Evolutionary conservation across 2,113 vertebrate species (phyloP), one percentile per base, ranked within the genome.

Genomic region (Anoplopoma fimbria): DNA sequence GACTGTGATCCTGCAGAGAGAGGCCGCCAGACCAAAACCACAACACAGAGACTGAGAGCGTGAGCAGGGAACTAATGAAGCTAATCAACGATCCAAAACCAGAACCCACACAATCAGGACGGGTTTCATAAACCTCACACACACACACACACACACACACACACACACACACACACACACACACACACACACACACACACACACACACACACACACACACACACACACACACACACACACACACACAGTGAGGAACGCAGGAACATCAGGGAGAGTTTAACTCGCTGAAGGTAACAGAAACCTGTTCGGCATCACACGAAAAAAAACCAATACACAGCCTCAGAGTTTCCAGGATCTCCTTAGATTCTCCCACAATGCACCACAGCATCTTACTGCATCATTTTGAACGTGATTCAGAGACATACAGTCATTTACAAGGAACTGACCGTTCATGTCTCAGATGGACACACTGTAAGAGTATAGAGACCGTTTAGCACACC

Each of bases 61-160:
- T 77, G 81, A 77, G 81, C 12, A 51, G 69, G 51, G 78, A 73
- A 13, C 69, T 69, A 74, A 84, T 74, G 82, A 74, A 45, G 75
- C 69, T 69, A 69, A 84, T 84, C 69, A 83, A 34, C 69, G 33
- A 72, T 23, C 40, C 74, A 36, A 29, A 68, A 83, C 62, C 75
- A 83, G 62, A 83, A 73, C 60, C 61, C 75, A 78, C 81, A 67
- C 69, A 77, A 77, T 77, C 81, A 83, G 74, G 65, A 69, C 45
- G 4, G 27, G 78, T 36, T 29, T 69, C 68, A n/a, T 34, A 14
- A 72, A 58, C 74, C 74, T n/a, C 45, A 70, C 45, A 25, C 63
- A 29, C 15, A 34, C 57, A 15, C 55, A 31, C 57, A 31, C 57
- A 31, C 57, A 60, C 25, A 29, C 55, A 60, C 27, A 60, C 57